Conservation (phyloP, 2,888 invertebrate species). For the Cerastoderma edule region DNA sequence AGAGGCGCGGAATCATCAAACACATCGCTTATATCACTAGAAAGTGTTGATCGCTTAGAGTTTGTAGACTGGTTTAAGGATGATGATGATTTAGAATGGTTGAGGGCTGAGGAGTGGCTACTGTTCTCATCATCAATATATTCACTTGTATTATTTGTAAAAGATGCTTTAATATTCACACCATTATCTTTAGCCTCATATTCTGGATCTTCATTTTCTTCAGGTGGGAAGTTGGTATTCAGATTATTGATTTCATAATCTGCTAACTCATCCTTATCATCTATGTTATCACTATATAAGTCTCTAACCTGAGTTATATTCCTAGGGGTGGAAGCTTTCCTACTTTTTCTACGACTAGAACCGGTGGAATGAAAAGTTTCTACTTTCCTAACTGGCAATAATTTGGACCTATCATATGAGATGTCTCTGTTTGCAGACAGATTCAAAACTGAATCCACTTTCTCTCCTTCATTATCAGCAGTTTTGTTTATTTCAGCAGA, state of each 20-base stretch:
- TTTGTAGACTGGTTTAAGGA: conserved; percentile 43
- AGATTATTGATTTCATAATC: conserved; percentile 75
- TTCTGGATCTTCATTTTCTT: conserved; percentile 43
- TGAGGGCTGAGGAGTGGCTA: conserved; percentile 28
- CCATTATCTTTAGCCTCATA: conserved; percentile 15
- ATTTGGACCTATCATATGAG: not conserved
- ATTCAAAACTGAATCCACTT: not conserved
- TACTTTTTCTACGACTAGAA: conserved; percentile 62
- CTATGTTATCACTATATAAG: conserved; percentile 56
- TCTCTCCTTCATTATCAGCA: not conserved
- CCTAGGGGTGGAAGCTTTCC: conserved; percentile 88
- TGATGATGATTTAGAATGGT: conserved; percentile 40
- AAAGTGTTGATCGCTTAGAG: conserved; percentile 27
- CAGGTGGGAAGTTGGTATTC: conserved; percentile 70
- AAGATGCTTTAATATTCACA: conserved; percentile 24
- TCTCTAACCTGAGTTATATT: conserved; percentile 85
- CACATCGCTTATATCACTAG: conserved; percentile 18
- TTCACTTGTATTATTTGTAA: conserved; percentile 12
- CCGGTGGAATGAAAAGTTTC: conserved; percentile 18
- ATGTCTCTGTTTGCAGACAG: not conserved
- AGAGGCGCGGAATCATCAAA: conserved; percentile 46
- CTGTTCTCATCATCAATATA: conserved; percentile 36
- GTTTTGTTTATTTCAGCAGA: not conserved
- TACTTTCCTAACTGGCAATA: not conserved
- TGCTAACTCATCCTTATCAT: conserved; percentile 73